Base-by-base conservation (phyloP, 2,113 vertebrate genomes). In the Spilogale gracilis region DNA sequence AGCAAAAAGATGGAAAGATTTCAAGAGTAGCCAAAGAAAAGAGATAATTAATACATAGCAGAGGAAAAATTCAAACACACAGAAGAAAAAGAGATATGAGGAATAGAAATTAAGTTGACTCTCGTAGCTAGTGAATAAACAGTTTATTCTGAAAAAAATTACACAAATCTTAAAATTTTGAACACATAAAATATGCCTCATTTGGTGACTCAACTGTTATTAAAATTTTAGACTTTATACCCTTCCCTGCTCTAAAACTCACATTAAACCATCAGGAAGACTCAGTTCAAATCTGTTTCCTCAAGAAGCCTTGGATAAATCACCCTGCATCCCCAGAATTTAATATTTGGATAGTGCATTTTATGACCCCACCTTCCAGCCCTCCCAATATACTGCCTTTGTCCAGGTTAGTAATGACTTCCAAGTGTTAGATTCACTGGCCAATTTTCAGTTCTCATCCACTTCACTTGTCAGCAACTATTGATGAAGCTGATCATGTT, bases 71-170 rank as follows among this genome's bases (percentile, higher is more conserved):
- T 21, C 56, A 5, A 60, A 91, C 25, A 86, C 79, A 79, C 8
- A 65, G 71, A 82, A 89, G 10, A 74, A 95, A 88, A 91, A 84
- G 9, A 30, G 18, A 82, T 25, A 95, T 48, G 67, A 89, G 25
- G 38, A 80, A 67, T 21, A 91, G 43, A 80, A 69, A 96, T 50
- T 78, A 87, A 82, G 18, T n/a, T 91, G 23, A 56, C 81, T 71
- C 21, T 85, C 45, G 9, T 60, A 93, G 65, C 9, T 61, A 45
- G 9, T 78, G 58, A 56, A 82, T n/a, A 4, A 89, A 71, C 6
- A 30, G 4, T 20, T 83, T 63, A 50, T 54, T 87, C 60, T 82
- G 20, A 73, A 94, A 96, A 48, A 52, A 3, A 3, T 32, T 32
- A 89, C 61, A 87, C 9, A 50, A 38, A 87, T 17, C 74, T 94